Conservation (phyloP, 2,113 vertebrate genomes). For the Chaenocephalus aceratus region DNA sequence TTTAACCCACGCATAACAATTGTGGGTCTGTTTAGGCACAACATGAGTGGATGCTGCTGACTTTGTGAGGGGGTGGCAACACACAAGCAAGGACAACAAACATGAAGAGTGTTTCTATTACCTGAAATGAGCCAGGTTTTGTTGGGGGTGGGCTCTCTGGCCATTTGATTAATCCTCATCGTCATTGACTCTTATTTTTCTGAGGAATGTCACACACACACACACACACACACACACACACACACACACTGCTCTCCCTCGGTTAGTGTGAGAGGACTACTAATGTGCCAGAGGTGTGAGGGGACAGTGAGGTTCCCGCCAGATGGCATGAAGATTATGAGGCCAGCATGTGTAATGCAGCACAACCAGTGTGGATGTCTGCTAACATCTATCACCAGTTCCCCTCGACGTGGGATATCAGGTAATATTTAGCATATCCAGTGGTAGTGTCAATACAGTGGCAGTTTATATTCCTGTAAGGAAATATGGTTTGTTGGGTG, state of each 20-base stretch:
- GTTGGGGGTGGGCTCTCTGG: constrained; percentile 37
- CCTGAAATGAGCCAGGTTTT: constrained; percentile 53
- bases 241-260: constrained; percentile 20
- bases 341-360: constrained; percentile 68
- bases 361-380: constrained; percentile 58
- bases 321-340: constrained; percentile 75
- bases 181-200: constrained; percentile 56
- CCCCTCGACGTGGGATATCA: constrained; percentile 50
- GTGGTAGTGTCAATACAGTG: constrained; percentile 10
- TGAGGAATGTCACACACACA: constrained; percentile 37
- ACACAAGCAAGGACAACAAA: constrained; percentile 11
- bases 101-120: constrained; percentile 40
- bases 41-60: constrained; percentile 3
- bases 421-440: constrained; percentile 51
- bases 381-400: constrained; percentile 59
- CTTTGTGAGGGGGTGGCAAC: constrained; percentile 2
- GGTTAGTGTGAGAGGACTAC: constrained; percentile 57
- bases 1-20: too few species aligned
- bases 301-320: constrained; percentile 62
- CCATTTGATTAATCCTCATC: constrained; percentile 49
- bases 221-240: constrained; percentile 23
- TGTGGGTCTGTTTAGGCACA: constrained; percentile 7
- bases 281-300: constrained; percentile 58
- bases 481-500: constrained; percentile 35
- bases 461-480: constrained; percentile 18